Base-by-base conservation (phyloP, 2,797 vertebrate genomes). In the Pantherophis vulpinus region DNA sequence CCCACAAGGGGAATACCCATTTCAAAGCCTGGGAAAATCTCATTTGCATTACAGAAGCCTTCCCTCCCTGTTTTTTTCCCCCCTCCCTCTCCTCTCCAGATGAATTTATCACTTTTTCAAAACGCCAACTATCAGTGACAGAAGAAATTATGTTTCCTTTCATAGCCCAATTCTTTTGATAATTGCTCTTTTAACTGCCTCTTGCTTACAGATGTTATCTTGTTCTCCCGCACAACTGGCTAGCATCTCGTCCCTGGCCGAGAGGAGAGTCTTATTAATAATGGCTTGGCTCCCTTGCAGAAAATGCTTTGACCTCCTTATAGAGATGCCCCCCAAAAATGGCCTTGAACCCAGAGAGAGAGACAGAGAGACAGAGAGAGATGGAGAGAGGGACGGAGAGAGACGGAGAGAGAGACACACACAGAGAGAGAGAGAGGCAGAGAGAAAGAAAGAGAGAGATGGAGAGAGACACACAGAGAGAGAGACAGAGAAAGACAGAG, bases 11-110 rank as follows among this genome's bases (percentile, higher is more conserved):
- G 96, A 93, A 93, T 95, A 95, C 95, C 94, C 92, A 32, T 97
- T 97, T 97, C 97, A 97, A 97, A 96, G 95, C 56, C 95, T 94
- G 96, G 96, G 94, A 93, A 96, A 92, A 87, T 94, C 96, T 97
- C 95, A 97, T 97, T 97, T 97, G 96, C 97, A 97, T 97, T 95
- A 97, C 95, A 97, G 96, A 96, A 97, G 94, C 94, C 3, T 92
- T 56, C 25, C 94, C 96, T 95, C 95, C 6, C 66, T 32, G 14
- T 16, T 2, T n/a, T 6, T 7, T 16, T 1, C 1, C 6, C 4
- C 66, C n/a, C 27, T 7, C 1, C 2, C 66, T 95, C 95, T 61
- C 96, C 91, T 96, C 95, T 97, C 96, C 97, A 94, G 94, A 96
- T 94, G 95, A 96, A 93, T 95, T 96, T 96, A 96, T 96, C 95